Evolutionary conservation across 2,888 invertebrate genomes (phyloP).

Genomic region (Patella caerulea): DNA sequence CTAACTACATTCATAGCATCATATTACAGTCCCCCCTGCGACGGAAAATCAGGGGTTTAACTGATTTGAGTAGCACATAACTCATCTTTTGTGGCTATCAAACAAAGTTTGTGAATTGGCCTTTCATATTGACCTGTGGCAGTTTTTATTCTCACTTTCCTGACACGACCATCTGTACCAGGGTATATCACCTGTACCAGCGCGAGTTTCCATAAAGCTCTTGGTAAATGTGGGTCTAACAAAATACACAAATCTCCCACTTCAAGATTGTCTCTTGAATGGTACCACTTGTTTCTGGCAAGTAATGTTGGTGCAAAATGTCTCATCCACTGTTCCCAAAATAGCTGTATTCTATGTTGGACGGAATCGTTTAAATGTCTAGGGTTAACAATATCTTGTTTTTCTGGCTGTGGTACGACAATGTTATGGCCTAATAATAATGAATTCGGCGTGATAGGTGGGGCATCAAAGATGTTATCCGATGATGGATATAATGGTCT

Average conservation of each 20-base stretch:
- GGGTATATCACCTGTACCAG: neutral
- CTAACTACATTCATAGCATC: no score
- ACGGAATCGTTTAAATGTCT: neutral
- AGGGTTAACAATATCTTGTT: neutral
- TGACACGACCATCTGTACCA: neutral
- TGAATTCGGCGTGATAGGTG: neutral
- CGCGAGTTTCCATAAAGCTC: no score
- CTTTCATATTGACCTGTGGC: neutral
- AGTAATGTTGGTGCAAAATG: neutral
- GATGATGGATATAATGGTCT: neutral
- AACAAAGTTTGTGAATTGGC: neutral
- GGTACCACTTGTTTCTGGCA: neutral
- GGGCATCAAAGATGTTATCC: neutral
- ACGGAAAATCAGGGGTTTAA: neutral
- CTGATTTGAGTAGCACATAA: neutral
- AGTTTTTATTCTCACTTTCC: neutral
- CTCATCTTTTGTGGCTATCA: neutral
- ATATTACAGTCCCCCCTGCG: no score
- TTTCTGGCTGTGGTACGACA: neutral
- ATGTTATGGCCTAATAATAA: neutral
- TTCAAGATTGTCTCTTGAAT: neutral
- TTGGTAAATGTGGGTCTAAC: neutral
- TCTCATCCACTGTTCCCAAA: neutral
- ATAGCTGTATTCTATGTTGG: neutral
- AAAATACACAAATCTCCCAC: conserved; percentile 1